A percentile compares a stretch with the other conserved stretches of the same genome.
Evolutionary conservation across 2,888 invertebrate species (phyloP).

Genomic region (Papilio elwesi): DNA sequence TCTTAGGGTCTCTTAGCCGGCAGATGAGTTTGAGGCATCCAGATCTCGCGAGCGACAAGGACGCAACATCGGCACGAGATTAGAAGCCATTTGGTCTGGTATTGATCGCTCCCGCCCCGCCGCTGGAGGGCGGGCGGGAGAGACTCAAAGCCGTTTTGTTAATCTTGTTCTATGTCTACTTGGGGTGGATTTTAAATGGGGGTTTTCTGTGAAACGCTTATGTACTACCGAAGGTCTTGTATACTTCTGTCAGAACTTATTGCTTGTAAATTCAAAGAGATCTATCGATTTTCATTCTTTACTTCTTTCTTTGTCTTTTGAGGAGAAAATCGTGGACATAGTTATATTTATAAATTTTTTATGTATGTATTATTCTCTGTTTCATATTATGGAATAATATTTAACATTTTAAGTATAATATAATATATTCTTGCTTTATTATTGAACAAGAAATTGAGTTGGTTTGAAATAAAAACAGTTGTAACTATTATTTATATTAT

Average conservation of each 20-base stretch:
- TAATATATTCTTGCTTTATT: no score
- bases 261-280: slow-evolving; percentile 24
- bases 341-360: no score
- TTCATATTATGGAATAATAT: no score
- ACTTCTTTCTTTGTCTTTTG: background rate
- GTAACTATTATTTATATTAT: no score
- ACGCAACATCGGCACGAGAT: slow-evolving; percentile 73
- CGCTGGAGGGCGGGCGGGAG: slow-evolving; percentile 40
- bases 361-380: no score
- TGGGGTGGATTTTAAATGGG: slow-evolving; percentile 57
- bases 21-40: slow-evolving; percentile 44
- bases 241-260: slow-evolving; percentile 14
- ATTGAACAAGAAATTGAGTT: no score
- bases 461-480: no score
- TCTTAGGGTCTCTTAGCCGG: slow-evolving; percentile 22
- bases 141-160: slow-evolving; percentile 67
- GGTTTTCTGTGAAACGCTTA: slow-evolving; percentile 42
- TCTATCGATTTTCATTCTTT: slow-evolving; percentile 12
- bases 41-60: slow-evolving; percentile 66
- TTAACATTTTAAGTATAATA: no score
- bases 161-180: slow-evolving; percentile 72
- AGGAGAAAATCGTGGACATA: background rate
- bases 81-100: slow-evolving; percentile 66
- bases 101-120: slow-evolving; percentile 53
- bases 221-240: slow-evolving; percentile 28